These are phyloP conservation scores for Psephotus haematonotus DNA, from an alignment of 2,113 vertebrate species.

Conservation along the genomic window DNA sequence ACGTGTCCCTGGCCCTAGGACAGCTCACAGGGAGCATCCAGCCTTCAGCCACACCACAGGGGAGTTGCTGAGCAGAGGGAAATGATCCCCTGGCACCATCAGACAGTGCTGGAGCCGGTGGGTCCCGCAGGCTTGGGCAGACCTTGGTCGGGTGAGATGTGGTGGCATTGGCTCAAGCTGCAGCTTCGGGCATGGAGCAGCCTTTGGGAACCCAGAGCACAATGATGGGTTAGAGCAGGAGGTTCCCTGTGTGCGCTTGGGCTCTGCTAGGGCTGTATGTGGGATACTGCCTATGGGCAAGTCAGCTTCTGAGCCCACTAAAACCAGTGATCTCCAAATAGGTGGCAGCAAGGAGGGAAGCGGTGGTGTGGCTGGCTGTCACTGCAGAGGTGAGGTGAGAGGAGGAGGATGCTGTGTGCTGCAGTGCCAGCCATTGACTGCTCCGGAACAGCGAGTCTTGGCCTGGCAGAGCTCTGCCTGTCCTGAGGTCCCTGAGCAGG, in stretches of 20 bases:
- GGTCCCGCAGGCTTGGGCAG: not conserved
- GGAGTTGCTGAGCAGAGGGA: not conserved
- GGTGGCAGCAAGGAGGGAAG: not conserved
- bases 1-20: accelerated
- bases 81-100: too few species aligned
- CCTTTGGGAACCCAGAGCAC: not conserved
- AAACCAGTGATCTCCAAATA: not conserved
- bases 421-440: not conserved
- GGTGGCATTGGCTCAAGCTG: accelerated
- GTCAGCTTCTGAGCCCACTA: too few species aligned
- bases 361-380: not conserved
- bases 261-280: not conserved
- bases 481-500: not conserved
- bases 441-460: accelerated
- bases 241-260: accelerated
- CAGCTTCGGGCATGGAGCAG: accelerated
- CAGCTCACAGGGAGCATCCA: not conserved
- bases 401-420: not conserved
- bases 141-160: accelerated
- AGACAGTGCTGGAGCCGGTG: accelerated
- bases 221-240: not conserved
- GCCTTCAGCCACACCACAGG: accelerated
- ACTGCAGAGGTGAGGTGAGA: not conserved
- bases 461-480: not conserved
- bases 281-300: not conserved